A percentile compares a stretch with the other conserved stretches of the same genome.
Evolutionary conservation across 2,797 vertebrate species (phyloP).

Genomic region (Scomberomorus guttatus): DNA sequence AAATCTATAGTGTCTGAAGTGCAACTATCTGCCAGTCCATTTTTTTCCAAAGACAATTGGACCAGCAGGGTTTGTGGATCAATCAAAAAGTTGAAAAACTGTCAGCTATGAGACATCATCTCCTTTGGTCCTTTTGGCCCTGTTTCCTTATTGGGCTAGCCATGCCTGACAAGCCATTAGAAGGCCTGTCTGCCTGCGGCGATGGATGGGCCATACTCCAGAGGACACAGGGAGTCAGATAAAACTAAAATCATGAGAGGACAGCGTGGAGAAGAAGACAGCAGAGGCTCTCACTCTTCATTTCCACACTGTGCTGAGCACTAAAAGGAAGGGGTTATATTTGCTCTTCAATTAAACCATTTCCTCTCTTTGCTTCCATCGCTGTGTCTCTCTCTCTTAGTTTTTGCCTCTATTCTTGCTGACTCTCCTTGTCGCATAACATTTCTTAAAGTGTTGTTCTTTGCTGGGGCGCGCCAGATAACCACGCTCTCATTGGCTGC

Average conservation of each 20-base stretch:
- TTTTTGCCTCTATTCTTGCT: neutral
- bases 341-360: conserved; percentile 13
- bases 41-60: conserved; percentile 48
- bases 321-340: conserved; percentile 18
- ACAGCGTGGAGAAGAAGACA: conserved; percentile 36
- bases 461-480: conserved; percentile 9
- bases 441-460: conserved; percentile 13
- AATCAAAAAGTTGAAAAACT: conserved; percentile 67
- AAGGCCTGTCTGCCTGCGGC: conserved; percentile 58
- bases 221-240: conserved; percentile 68
- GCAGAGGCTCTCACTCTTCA: conserved; percentile 31
- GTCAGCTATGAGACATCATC: conserved; percentile 73
- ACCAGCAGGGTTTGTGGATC: conserved; percentile 65
- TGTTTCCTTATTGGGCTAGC: conserved; percentile 56
- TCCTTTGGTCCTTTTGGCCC: conserved; percentile 60
- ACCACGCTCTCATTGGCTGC: conserved; percentile 37
- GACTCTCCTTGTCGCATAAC: neutral
- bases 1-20: conserved; percentile 25
- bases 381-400: neutral
- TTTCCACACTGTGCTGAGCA: conserved; percentile 36
- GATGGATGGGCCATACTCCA: conserved; percentile 66
- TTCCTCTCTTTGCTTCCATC: conserved; percentile 6
- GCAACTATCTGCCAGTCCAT: conserved; percentile 25
- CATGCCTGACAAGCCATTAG: conserved; percentile 72
- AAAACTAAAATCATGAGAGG: conserved; percentile 70